phyloP scores from a whole-genome alignment of 2,797 vertebrate species.

The Falco columbarius region DNA sequence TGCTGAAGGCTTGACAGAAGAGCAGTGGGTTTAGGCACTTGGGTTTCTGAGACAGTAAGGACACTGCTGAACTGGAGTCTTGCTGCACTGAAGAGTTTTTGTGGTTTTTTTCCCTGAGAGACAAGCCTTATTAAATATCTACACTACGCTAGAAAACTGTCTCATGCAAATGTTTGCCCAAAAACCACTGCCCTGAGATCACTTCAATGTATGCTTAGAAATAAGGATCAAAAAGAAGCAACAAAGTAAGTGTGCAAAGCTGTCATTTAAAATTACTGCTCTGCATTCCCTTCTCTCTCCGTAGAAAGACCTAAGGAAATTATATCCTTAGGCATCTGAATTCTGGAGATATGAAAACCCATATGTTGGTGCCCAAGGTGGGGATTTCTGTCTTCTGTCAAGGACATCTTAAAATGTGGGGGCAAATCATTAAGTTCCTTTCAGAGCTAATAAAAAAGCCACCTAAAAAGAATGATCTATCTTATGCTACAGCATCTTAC shows the following conservation, averaged over 20 bases:
- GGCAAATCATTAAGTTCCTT: background rate
- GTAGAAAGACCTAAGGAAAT: background rate
- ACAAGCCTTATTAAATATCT: background rate
- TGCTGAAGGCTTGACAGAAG: background rate
- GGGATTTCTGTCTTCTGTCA: background rate
- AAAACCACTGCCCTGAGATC: background rate
- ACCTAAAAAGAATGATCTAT: background rate
- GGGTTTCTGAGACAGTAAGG: background rate
- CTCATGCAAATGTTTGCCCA: background rate
- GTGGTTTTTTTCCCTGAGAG: background rate
- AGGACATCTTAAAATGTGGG: background rate
- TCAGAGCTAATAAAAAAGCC: background rate
- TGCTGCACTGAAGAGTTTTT: background rate
- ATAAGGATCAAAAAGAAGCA: background rate
- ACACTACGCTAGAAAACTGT: background rate
- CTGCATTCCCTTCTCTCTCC: background rate
- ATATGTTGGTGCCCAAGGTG: background rate
- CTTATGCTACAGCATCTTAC: background rate
- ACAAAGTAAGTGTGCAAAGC: background rate
- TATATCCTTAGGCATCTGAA: background rate
- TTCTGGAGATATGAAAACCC: background rate
- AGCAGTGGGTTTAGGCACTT: background rate
- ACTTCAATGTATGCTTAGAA: background rate
- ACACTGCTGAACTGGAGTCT: background rate
- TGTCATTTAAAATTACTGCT: background rate